Evolutionary conservation across 2,797 vertebrate species (phyloP), one percentile per base, ranked within the genome.

Genomic region (Macropus fuliginosus): DNA sequence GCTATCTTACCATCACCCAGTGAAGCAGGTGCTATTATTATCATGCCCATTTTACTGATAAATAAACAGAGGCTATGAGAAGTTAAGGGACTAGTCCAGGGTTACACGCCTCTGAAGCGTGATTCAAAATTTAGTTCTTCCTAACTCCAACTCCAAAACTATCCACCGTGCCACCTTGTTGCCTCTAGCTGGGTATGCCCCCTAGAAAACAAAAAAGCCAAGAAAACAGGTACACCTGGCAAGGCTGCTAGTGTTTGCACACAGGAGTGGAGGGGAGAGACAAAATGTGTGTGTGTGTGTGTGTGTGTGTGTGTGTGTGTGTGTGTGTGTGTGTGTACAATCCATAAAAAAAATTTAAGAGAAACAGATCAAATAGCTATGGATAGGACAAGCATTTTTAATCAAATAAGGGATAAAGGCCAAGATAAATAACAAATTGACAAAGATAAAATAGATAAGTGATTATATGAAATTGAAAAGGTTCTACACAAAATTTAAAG

Each of bases 41-140:
- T 52, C 16, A 29, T 50, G 59, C 90, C 56, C 28, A 57, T 50
- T 56, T 59, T 54, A 34, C 59, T 59, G 54, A 91, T 54, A 52
- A 95, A 91, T 54, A 92, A 91, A 92, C 55, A n/a, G 56, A 89
- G 56, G 46, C 91, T 96, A 28, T 87, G 34, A 50, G 59, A 91
- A 16, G 89, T 31, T 24, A 94, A 91, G 50, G 34, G 87, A 94
- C 56, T 40, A 46, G 46, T 90, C 89, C 62, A 89, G 93, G 56
- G 56, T 27, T 31, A 62, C 31, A 66, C 13, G 12, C 14, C 31
- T 66, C 59, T 66, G 59, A 66, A 34, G 62, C 34, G n/a, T 18
- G 1, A 81, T 81, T 81, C 74, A 81, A 46, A 46, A 46, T 2
- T 81, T 11, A 46, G 40, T 46, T 81, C 8, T 81, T 81, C 40